These are phyloP conservation scores for Brachynemurus nebulosus DNA, from an alignment of 2,888 invertebrate genomes.

Conservation along the genomic window DNA sequence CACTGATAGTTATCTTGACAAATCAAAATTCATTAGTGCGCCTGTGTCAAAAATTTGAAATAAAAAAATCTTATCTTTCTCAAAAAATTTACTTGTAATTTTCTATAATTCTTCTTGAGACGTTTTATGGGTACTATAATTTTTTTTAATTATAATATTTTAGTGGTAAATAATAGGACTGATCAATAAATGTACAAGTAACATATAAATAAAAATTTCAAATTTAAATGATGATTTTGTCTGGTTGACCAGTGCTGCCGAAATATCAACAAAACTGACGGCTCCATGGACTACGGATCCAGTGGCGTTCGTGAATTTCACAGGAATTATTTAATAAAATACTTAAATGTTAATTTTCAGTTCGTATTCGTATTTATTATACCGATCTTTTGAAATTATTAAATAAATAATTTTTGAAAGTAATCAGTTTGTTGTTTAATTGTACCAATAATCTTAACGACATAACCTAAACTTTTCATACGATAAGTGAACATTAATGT, in stretches of 20 bases:
- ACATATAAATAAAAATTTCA: no score
- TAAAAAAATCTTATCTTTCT: not conserved
- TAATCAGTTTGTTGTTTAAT: not conserved
- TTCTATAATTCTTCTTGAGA: no score
- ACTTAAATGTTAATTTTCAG: not conserved
- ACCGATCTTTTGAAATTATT: not conserved
- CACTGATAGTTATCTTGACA: no score
- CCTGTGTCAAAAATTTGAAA: slow-evolving; percentile 3
- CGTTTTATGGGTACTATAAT: no score
- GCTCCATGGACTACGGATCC: not conserved
- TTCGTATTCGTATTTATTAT: not conserved
- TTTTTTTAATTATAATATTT: no score
- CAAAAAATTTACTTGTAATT: not conserved
- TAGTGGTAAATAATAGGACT: no score
- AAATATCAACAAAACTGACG: slow-evolving; percentile 1
- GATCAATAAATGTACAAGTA: no score
- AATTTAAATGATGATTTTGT: no score
- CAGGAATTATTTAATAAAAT: not conserved
- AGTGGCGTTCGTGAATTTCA: slow-evolving; percentile 7
- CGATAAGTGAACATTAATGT: no score
- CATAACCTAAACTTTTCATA: slow-evolving; percentile 1
- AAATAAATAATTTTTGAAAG: not conserved
- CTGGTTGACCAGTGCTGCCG: slow-evolving; percentile 1
- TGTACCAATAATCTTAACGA: not conserved
- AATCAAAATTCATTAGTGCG: not conserved